Conservation (phyloP, 2,888 invertebrate species). For the Lithophane leautieri region DNA sequence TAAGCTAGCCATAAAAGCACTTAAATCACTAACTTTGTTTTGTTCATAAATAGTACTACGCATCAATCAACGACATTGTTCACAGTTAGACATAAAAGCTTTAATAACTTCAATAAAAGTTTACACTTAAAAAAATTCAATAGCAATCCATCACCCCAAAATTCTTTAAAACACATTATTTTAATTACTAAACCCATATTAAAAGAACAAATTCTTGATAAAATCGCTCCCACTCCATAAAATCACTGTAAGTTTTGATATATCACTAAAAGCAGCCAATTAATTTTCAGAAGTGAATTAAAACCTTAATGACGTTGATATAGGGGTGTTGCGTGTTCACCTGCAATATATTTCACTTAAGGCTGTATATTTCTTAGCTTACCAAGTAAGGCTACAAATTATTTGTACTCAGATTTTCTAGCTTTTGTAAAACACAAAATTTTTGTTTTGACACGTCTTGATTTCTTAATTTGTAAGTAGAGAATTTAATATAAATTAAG, state of each 20-base stretch:
- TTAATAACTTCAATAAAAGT: background rate
- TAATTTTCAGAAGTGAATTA: conserved; percentile 62
- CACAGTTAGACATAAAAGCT: background rate
- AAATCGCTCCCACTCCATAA: background rate
- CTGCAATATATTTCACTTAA: conserved; percentile 59
- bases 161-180: background rate
- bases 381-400: conserved; percentile 40
- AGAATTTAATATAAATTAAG: background rate
- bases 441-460: conserved; percentile 25
- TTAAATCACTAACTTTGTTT: background rate
- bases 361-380: conserved; percentile 53
- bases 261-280: conserved; percentile 49
- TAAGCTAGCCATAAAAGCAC: too few relatives aligned
- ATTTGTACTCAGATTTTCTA: conserved; percentile 38
- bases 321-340: conserved; percentile 61
- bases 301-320: conserved; percentile 62
- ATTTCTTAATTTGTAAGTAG: conserved; percentile 15
- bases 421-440: conserved; percentile 8
- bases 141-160: conserved; percentile 7
- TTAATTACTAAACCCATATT: conserved; percentile 4
- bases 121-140: conserved; percentile 6
- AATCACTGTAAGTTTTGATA: conserved; percentile 36
- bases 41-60: background rate
- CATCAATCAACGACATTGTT: conserved; percentile 16
- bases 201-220: conserved; percentile 31